A percentile compares a stretch with the other conserved stretches of the same genome.
These are phyloP conservation scores for Pantelozetes paolii DNA, from an alignment of 2,888 invertebrate species.

Conservation along the genomic window DNA sequence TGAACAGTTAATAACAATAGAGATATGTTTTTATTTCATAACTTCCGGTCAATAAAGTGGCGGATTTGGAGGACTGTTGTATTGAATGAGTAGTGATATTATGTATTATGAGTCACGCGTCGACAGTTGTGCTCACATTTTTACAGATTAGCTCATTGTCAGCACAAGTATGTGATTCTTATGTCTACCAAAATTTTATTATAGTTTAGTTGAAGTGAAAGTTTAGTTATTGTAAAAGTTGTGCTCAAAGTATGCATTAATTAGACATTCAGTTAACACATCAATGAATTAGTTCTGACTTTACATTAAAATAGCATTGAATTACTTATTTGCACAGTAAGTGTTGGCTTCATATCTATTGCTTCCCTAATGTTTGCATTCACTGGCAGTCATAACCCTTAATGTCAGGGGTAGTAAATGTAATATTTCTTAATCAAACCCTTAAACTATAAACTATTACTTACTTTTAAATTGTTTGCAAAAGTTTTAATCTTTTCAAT, in stretches of 20 bases:
- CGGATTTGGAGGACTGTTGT: too few relatives aligned
- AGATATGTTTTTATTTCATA: slow-evolving; percentile 22
- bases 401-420: slow-evolving; percentile 12
- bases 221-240: background rate
- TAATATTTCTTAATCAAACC: slow-evolving; percentile 3
- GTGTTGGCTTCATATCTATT: background rate
- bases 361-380: background rate
- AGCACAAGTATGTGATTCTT: background rate
- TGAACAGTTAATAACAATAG: background rate
- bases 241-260: background rate
- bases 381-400: background rate
- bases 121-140: background rate
- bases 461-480: background rate
- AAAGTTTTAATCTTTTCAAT: slow-evolving; percentile 17
- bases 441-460: background rate
- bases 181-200: background rate
- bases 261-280: slow-evolving; percentile 9
- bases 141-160: background rate
- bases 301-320: background rate
- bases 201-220: background rate
- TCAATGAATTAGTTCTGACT: background rate
- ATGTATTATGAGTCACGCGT: slow-evolving; percentile 18
- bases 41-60: background rate
- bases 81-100: too few relatives aligned
- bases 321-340: slow-evolving; percentile 13